These are phyloP conservation scores for Drosophila pullipes DNA, from an alignment of 2,888 invertebrate species.

Conservation along the genomic window DNA sequence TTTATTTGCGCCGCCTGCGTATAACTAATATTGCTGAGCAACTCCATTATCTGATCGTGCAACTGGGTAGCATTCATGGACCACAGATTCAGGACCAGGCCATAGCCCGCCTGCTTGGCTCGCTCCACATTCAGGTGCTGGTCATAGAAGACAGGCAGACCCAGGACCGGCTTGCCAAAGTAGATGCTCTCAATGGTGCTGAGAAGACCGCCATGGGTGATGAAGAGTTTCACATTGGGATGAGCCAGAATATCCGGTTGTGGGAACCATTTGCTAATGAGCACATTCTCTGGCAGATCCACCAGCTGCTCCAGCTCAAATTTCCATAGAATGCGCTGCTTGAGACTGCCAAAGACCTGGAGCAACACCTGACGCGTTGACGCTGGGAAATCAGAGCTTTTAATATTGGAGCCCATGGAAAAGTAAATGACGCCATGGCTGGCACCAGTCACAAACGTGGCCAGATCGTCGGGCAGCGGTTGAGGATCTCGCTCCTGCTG, in stretches of 20 bases:
- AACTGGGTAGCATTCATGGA: conserved; percentile 80
- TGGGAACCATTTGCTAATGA: conserved; percentile 85
- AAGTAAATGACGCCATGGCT: conserved; percentile 85
- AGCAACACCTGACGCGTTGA: conserved; percentile 63
- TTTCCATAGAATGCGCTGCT: conserved; percentile 85
- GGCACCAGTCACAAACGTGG: conserved; percentile 83
- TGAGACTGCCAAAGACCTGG: conserved; percentile 60
- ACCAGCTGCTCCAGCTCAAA: conserved; percentile 82
- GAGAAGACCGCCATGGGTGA: conserved; percentile 86
- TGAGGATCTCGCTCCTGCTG: conserved; percentile 67
- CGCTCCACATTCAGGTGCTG: conserved; percentile 86
- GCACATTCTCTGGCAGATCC: conserved; percentile 74
- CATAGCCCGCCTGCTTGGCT: conserved; percentile 85
- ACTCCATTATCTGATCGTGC: conserved; percentile 54
- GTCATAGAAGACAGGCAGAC: conserved; percentile 86
- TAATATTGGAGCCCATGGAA: conserved; percentile 85
- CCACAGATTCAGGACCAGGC: conserved; percentile 79
- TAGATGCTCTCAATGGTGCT: conserved; percentile 86
- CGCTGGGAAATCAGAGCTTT: conserved; percentile 70
- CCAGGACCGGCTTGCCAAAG: conserved; percentile 86
- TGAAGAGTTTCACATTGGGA: conserved; percentile 85
- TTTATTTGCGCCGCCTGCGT: conserved; percentile 42
- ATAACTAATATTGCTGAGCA: conserved; percentile 69
- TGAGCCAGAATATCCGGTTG: conserved; percentile 85
- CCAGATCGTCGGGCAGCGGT: conserved; percentile 78